Percentiles rank a stretch among this genome's conserved stretches.
These are phyloP conservation scores for Siniperca scherzeri DNA, from an alignment of 2,797 vertebrate genomes.

Conservation along the genomic window DNA sequence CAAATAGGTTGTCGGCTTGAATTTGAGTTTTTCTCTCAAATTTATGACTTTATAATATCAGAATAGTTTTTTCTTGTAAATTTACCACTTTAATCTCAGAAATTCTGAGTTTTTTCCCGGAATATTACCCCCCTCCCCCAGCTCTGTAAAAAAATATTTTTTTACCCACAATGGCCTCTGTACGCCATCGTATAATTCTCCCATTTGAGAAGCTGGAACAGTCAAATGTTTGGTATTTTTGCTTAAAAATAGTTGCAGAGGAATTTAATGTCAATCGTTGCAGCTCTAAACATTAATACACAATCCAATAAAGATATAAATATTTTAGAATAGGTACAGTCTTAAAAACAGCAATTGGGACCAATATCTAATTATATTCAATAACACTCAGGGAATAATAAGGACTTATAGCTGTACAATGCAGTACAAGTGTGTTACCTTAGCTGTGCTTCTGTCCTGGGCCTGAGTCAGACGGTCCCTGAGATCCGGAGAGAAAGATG, in stretches of 20 bases:
- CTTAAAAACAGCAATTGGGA: not conserved
- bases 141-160: too few relatives aligned
- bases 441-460: constrained; percentile 91
- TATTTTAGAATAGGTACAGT: too few relatives aligned
- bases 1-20: too few relatives aligned
- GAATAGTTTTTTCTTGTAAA: too few relatives aligned
- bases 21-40: too few relatives aligned
- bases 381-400: not conserved
- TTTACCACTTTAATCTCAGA: too few relatives aligned
- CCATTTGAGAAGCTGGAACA: not conserved
- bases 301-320: not conserved
- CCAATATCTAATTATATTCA: not conserved
- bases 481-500: constrained; percentile 90
- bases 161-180: too few relatives aligned
- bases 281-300: not conserved
- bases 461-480: constrained; percentile 89
- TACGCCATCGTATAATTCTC: not conserved
- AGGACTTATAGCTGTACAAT: not conserved
- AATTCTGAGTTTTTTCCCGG: too few relatives aligned
- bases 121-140: too few relatives aligned
- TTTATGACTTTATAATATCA: too few relatives aligned
- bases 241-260: not conserved
- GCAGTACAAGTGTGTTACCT: constrained; percentile 80
- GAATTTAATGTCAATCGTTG: rapidly evolving
- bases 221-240: not conserved